A percentile compares a stretch with the other conserved stretches of the same genome.
These are phyloP conservation scores for Laodelphax striatellus DNA, from an alignment of 1,140 invertebrate species.

Conservation along the genomic window DNA sequence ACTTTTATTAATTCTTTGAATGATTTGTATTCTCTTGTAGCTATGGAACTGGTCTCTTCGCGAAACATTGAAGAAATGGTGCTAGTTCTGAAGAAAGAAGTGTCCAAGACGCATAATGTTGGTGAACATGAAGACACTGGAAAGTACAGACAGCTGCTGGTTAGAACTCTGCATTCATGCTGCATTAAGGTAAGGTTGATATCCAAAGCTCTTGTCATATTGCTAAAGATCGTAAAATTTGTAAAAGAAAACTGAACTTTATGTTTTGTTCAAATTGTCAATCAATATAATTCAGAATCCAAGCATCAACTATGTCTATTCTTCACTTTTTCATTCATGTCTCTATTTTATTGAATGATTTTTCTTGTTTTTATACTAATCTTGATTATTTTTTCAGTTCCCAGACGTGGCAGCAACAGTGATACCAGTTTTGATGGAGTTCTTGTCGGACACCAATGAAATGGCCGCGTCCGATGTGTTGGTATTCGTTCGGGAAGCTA, in stretches of 20 bases:
- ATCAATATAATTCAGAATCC: too few species aligned
- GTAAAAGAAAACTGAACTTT: too few species aligned
- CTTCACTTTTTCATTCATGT: neutral
- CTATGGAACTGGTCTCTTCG: slow-evolving; percentile 86
- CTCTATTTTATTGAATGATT: too few species aligned
- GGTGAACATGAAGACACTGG: slow-evolving; percentile 89
- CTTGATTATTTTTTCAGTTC: slow-evolving; percentile 43
- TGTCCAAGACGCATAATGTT: slow-evolving; percentile 79
- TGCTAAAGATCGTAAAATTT: too few species aligned
- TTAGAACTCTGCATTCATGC: slow-evolving; percentile 87
- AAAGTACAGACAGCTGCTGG: slow-evolving; percentile 90
- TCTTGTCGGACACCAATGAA: slow-evolving; percentile 91
- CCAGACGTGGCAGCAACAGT: slow-evolving; percentile 90
- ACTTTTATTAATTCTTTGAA: too few species aligned
- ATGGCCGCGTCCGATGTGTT: slow-evolving; percentile 88
- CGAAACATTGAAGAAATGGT: slow-evolving; percentile 96
- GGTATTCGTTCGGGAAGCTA: slow-evolving; percentile 87
- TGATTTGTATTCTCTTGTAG: slow-evolving; percentile 35
- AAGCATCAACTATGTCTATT: too few species aligned
- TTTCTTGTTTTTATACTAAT: too few species aligned
- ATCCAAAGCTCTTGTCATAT: too few species aligned
- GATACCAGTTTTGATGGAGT: slow-evolving; percentile 90
- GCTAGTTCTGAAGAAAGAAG: slow-evolving; percentile 86
- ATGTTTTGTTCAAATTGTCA: too few species aligned
- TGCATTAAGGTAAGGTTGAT: slow-evolving; percentile 77